These are phyloP conservation scores for Caranx ignobilis DNA, from an alignment of 2,113 vertebrate genomes.

Conservation along the genomic window DNA sequence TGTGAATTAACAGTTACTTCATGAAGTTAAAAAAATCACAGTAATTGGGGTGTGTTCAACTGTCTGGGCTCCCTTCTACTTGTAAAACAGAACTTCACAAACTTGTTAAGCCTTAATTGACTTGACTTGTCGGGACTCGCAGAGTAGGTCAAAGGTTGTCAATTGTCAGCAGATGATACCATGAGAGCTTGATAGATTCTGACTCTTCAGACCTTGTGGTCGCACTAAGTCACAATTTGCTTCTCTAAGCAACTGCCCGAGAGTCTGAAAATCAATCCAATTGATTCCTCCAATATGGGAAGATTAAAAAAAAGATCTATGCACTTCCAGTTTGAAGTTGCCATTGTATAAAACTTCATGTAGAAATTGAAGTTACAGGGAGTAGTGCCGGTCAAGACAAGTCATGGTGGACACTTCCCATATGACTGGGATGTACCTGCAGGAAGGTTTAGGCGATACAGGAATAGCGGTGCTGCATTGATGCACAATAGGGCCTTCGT, in stretches of 20 bases:
- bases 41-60: too few species aligned
- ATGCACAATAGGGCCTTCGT: neutral
- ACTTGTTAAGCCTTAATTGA: too few species aligned
- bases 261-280: neutral
- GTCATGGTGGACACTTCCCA: neutral
- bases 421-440: neutral
- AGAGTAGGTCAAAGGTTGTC: neutral
- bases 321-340: neutral
- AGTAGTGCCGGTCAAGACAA: neutral
- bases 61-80: neutral
- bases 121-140: too few species aligned
- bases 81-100: neutral
- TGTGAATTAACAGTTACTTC: slow-evolving; percentile 27
- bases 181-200: neutral
- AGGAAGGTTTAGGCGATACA: neutral
- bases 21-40: too few species aligned
- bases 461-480: neutral
- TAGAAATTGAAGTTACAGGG: neutral
- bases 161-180: neutral
- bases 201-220: neutral
- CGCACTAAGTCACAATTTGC: neutral
- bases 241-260: neutral
- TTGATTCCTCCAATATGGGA: neutral
- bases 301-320: neutral
- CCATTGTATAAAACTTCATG: neutral